These are phyloP conservation scores for Nibea coibor DNA, from an alignment of 2,113 vertebrate species.

Conservation along the genomic window DNA sequence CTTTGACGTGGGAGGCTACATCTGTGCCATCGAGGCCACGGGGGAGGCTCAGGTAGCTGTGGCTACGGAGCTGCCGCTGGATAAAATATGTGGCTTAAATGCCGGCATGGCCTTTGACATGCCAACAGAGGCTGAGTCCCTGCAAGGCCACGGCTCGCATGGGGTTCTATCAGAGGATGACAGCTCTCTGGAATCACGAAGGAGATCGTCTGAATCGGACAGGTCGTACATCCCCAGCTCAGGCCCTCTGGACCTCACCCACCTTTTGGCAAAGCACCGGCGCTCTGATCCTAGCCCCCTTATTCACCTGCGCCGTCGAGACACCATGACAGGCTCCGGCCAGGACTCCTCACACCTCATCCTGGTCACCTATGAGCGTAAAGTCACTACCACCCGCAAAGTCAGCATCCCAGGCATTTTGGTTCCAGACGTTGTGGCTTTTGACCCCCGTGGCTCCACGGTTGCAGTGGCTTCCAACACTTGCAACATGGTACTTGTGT, in stretches of 20 bases:
- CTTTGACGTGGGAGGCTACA: conserved; percentile 88
- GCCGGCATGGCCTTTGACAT: conserved; percentile 86
- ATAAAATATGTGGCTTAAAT: conserved; percentile 92
- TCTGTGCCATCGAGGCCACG: conserved; percentile 89
- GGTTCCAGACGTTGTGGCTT: conserved; percentile 94
- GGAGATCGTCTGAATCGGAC: conserved; percentile 81
- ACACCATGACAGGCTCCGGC: conserved; percentile 88
- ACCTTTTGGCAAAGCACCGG: conserved; percentile 84
- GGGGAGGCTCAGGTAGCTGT: conserved; percentile 87
- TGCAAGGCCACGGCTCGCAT: conserved; percentile 70
- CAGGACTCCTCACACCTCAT: conserved; percentile 94
- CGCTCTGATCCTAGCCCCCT: conserved; percentile 87
- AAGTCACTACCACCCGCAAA: conserved; percentile 88
- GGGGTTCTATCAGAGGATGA: conserved; percentile 73
- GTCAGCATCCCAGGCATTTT: conserved; percentile 94
- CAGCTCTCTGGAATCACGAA: conserved; percentile 72
- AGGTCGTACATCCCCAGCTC: conserved; percentile 80
- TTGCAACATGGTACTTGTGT: conserved; percentile 90
- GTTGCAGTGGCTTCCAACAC: conserved; percentile 94
- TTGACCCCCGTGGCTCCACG: conserved; percentile 85
- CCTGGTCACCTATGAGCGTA: conserved; percentile 92
- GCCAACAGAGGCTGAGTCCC: conserved; percentile 67
- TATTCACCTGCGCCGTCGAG: conserved; percentile 86
- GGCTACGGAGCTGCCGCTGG: conserved; percentile 93
- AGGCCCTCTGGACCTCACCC: conserved; percentile 89